Percentiles rank a stretch among this genome's conserved stretches.
phyloP scores from a whole-genome alignment of 2,888 invertebrate genomes.

The Drosophila meridiana region DNA sequence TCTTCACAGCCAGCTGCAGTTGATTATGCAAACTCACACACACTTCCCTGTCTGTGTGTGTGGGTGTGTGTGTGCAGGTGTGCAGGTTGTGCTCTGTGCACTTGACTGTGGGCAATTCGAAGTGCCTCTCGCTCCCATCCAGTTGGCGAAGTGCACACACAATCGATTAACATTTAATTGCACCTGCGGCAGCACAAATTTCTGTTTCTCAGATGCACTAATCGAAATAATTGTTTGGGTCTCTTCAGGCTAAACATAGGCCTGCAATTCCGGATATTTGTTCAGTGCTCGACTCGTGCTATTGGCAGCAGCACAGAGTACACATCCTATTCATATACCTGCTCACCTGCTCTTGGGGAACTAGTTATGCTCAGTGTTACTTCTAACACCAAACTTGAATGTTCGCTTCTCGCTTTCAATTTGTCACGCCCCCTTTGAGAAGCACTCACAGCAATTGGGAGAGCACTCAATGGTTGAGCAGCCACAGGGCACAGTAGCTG shows the following conservation, averaged over 20 bases:
- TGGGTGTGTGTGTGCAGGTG: background rate
- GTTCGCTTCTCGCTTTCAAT: background rate
- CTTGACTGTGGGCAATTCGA: slow-evolving; percentile 27
- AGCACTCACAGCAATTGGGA: slow-evolving; percentile 25
- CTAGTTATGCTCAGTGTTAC: slow-evolving; percentile 1
- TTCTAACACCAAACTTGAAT: background rate
- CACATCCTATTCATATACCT: slow-evolving; percentile 7
- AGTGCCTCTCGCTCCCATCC: slow-evolving; percentile 14
- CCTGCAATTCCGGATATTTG: slow-evolving; percentile 36
- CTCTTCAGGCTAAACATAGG: slow-evolving; percentile 39
- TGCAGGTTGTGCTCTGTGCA: slow-evolving; percentile 5
- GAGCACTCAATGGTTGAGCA: slow-evolving; percentile 44
- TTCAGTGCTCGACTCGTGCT: slow-evolving; percentile 29
- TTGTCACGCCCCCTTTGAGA: slow-evolving; percentile 10
- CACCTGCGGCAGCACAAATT: slow-evolving; percentile 56
- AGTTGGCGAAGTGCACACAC: slow-evolving; percentile 47
- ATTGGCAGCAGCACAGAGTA: slow-evolving; percentile 21
- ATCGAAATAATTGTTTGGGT: slow-evolving; percentile 65
- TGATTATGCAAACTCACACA: slow-evolving; percentile 40
- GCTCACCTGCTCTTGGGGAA: background rate
- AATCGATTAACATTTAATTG: slow-evolving; percentile 78
- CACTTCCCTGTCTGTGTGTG: background rate
- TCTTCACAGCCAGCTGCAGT: slow-evolving; percentile 24
- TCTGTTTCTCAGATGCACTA: slow-evolving; percentile 41
- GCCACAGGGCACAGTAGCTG: slow-evolving; percentile 54